Conservation (phyloP, 2,113 vertebrate genomes). For the Merops nubicus region DNA sequence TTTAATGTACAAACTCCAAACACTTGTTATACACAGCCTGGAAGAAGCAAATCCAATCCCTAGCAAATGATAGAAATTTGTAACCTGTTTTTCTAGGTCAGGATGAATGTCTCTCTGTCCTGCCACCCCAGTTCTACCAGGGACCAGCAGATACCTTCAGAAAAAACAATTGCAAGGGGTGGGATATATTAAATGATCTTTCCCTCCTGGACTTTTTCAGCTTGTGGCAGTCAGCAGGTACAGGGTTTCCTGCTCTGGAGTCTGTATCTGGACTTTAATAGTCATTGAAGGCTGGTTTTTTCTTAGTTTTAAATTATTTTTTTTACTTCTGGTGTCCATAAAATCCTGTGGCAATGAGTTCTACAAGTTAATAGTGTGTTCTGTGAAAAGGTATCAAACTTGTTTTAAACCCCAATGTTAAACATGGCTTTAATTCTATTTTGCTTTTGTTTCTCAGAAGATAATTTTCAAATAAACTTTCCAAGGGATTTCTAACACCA, state of each 20-base stretch:
- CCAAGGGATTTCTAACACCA: neutral
- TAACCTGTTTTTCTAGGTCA: neutral
- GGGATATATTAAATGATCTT: conserved; percentile 13
- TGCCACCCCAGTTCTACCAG: neutral
- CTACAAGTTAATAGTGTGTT: neutral
- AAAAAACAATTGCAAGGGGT: neutral
- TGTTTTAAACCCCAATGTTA: neutral
- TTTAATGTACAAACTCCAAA: too few relatives aligned
- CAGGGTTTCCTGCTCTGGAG: conserved; percentile 43
- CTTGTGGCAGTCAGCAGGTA: conserved; percentile 31
- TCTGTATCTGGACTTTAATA: conserved; percentile 34
- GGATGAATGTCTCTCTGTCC: neutral
- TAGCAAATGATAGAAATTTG: neutral
- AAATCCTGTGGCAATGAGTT: conserved; percentile 23
- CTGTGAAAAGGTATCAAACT: neutral
- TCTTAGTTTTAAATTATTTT: conserved; percentile 33
- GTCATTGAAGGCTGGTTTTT: neutral
- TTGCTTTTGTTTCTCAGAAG: neutral
- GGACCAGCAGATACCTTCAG: neutral
- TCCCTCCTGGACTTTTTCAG: conserved; percentile 42
- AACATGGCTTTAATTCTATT: neutral
- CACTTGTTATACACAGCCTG: neutral
- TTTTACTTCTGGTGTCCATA: conserved; percentile 5
- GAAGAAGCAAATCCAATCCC: neutral
- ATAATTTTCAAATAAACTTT: neutral